phyloP scores from a whole-genome alignment of 2,113 vertebrate genomes.

The Rattus rattus region DNA sequence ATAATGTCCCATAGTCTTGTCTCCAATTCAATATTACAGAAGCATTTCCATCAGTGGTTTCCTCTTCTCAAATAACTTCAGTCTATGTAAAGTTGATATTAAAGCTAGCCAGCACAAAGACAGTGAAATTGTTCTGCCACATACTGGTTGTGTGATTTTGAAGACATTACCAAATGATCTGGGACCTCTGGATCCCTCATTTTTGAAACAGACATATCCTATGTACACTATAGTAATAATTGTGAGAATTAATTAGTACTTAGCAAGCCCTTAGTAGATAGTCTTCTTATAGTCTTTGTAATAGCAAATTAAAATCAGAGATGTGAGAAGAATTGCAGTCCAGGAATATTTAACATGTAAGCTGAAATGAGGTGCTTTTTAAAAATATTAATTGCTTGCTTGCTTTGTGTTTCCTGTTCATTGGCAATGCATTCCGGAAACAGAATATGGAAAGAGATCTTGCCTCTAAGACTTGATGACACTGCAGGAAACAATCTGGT shows the following conservation, averaged over 20 bases:
- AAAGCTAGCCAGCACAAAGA: background rate
- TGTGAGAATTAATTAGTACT: background rate
- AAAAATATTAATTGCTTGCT: background rate
- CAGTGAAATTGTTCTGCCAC: background rate
- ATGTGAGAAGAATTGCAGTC: constrained; percentile 24
- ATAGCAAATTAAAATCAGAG: constrained; percentile 19
- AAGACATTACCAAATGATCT: background rate
- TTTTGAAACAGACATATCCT: constrained; percentile 37
- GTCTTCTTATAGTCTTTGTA: background rate
- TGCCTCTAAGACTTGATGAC: background rate
- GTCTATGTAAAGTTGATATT: background rate
- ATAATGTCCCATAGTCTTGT: background rate
- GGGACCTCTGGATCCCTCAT: background rate
- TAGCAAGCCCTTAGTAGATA: constrained; percentile 39
- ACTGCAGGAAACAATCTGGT: constrained; percentile 26
- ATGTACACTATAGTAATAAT: background rate
- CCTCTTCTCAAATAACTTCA: background rate
- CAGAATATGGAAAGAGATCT: background rate
- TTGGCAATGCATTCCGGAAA: constrained; percentile 30
- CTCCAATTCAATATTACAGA: background rate
- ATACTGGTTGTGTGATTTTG: background rate
- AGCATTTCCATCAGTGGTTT: background rate
- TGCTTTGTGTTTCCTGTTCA: constrained; percentile 58
- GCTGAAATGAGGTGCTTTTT: constrained; percentile 24
- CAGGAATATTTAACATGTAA: constrained; percentile 56